A percentile compares a stretch with the other conserved stretches of the same genome.
phyloP scores from a whole-genome alignment of 2,797 vertebrate genomes.

The Streptopelia turtur region DNA sequence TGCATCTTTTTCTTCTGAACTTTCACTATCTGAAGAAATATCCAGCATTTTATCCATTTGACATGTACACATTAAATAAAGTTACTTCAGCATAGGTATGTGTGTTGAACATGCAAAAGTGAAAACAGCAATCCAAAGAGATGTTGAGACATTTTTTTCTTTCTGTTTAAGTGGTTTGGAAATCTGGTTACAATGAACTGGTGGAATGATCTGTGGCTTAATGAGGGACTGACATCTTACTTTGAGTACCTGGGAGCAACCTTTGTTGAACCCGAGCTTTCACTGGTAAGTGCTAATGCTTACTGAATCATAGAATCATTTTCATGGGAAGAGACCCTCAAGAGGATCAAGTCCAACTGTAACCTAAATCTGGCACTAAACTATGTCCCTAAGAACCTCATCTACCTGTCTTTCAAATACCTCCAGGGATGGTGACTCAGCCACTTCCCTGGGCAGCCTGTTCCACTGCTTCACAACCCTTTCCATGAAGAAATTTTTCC shows the following conservation, averaged over 20 bases:
- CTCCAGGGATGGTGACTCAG: too few species aligned
- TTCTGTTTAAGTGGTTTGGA: constrained; percentile 84
- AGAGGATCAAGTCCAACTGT: too few species aligned
- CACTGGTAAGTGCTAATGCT: constrained; percentile 60
- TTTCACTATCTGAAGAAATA: background rate
- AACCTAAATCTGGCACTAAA: too few species aligned
- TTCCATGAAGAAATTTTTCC: too few species aligned
- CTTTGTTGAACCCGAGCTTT: constrained; percentile 63
- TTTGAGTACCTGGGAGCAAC: constrained; percentile 70
- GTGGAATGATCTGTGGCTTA: constrained; percentile 86
- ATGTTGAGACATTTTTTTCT: constrained; percentile 15
- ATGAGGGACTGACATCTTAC: constrained; percentile 82
- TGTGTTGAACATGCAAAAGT: background rate
- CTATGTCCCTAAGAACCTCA: too few species aligned
- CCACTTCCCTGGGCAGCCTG: too few species aligned
- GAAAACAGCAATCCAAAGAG: background rate
- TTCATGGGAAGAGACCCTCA: too few species aligned
- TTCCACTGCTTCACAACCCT: too few species aligned
- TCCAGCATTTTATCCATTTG: background rate
- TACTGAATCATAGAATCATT: background rate
- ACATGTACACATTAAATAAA: background rate
- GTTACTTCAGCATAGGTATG: background rate
- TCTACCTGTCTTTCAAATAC: too few species aligned
- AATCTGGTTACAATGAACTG: constrained; percentile 84
- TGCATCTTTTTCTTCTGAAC: background rate